Base-by-base conservation (phyloP, 2,113 vertebrate genomes). In the Oreochromis spilurus region DNA sequence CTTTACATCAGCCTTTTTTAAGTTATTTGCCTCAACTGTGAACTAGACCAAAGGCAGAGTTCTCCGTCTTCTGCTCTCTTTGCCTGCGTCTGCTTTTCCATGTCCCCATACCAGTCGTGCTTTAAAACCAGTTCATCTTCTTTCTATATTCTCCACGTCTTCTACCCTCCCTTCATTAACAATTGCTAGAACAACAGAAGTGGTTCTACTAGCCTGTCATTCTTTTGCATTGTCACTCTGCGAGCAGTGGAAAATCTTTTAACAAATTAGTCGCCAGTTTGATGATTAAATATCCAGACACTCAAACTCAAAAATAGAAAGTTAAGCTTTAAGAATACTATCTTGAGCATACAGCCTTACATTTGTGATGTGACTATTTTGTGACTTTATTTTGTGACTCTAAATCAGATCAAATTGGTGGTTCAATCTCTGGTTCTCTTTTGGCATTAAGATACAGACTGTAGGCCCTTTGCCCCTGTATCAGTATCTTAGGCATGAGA, bases 71-170 rank as follows among this genome's bases (percentile, higher is more conserved):
- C 58, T 77, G 19, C 16, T 21, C 5, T 62, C 75, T 89, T 65
- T 52, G 45, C 50, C 16, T 84, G 58, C 17, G 26, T 94, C 79
- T 85, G 29, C 6, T 31, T 67, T 31, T 67, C 86, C 52, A 87
- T 72, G 75, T 93, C 91, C 86, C 52, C 94, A 95, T 95, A 83
- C 88, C 94, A 85, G 29, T 53, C 90, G 94, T 95, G 90, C 92
- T 67, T 91, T 29, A 3, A 89, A 95, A 96, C 95, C 24, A 3
- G 95, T 94, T 43, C 45, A 79, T 86, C 93, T 82, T 85, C 91
- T 90, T 93, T 80, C n/a, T 48, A 13, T 54, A 17, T 17, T 53
- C 26, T n/a, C 54, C 60, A 65, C 53, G 13, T 83, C 52, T 57
- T 62, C 26, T 7, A 70, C 65, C 17, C 80, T 82, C 34, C 26